phyloP scores from a whole-genome alignment of 2,888 invertebrate species.

The Epirrhoe tristata region DNA sequence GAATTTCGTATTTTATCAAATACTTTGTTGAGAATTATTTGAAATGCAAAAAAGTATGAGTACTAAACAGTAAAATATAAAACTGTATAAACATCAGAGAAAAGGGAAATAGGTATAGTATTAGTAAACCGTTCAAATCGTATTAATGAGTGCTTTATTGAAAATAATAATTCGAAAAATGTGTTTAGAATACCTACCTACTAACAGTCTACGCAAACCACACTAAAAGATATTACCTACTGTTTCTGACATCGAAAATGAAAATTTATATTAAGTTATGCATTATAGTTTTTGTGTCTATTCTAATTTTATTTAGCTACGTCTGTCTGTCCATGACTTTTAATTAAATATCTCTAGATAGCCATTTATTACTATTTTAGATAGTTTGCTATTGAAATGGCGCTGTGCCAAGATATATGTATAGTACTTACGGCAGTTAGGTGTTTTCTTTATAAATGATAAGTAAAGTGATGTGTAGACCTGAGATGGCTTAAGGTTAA shows the following conservation, averaged over 20 bases:
- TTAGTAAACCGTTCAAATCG: no score
- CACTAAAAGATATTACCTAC: background rate
- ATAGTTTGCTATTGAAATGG: constrained; percentile 23
- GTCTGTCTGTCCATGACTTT: background rate
- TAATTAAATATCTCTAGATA: constrained; percentile 13
- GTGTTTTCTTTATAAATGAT: background rate
- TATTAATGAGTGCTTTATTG: no score
- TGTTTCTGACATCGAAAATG: background rate
- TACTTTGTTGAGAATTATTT: no score
- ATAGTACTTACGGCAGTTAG: constrained; percentile 30
- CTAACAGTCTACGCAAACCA: background rate
- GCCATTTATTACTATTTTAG: constrained; percentile 8
- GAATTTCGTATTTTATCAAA: background rate
- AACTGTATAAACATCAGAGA: no score
- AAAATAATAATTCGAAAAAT: background rate
- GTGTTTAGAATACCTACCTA: background rate
- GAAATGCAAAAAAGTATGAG: no score
- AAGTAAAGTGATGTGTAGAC: background rate
- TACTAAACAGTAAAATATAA: no score
- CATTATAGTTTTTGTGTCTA: background rate
- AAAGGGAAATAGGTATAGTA: no score
- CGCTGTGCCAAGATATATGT: constrained; percentile 25
- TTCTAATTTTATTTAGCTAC: background rate
- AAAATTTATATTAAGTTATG: no score
- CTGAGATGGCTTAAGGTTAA: background rate